Base-by-base conservation (phyloP, 2,113 vertebrate species). In the Platysternon megacephalum region DNA sequence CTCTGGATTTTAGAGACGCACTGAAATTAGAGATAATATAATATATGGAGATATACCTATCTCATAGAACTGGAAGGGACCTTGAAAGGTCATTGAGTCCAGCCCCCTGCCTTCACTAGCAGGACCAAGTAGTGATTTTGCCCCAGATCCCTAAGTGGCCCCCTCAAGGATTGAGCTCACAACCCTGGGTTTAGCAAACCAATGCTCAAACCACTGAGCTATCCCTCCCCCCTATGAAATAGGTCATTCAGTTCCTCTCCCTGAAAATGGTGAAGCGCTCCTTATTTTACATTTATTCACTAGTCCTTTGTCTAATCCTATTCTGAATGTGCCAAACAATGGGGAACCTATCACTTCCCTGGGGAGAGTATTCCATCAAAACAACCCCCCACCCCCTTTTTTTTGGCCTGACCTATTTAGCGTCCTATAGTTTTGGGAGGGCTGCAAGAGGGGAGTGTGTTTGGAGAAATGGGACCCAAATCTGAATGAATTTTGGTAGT, bases 181-280 rank as follows among this genome's bases (percentile, higher is more conserved):
- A n/a, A n/a, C n/a, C n/a, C n/a, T n/a, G n/a, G n/a, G n/a, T n/a
- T n/a, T n/a, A n/a, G n/a, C n/a, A n/a, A n/a, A n/a, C n/a, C n/a
- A n/a, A n/a, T n/a, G n/a, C n/a, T n/a, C n/a, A n/a, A n/a, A n/a
- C n/a, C n/a, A n/a, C n/a, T n/a, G n/a, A n/a, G n/a, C n/a, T n/a
- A n/a, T n/a, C n/a, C n/a, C n/a, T n/a, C n/a, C n/a, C n/a, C n/a
- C n/a, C n/a, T n/a, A n/a, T 46, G 42, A 46, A 48, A 24, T 0
- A 55, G 87, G 58, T 51, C 88, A 26, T 21, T 0, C 0, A 0
- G 0, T 84, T 13, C 32, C 10, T 82, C 72, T 82, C 21, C 52
- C 51, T n/a, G 44, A 19, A 6, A 26, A 28, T 48, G 42, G 21
- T 72, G 65, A 72, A 72, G 39, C 4, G 2, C 8, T 78, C 19